Conservation (phyloP, 2,888 invertebrate genomes). For the Hedya salicella region DNA sequence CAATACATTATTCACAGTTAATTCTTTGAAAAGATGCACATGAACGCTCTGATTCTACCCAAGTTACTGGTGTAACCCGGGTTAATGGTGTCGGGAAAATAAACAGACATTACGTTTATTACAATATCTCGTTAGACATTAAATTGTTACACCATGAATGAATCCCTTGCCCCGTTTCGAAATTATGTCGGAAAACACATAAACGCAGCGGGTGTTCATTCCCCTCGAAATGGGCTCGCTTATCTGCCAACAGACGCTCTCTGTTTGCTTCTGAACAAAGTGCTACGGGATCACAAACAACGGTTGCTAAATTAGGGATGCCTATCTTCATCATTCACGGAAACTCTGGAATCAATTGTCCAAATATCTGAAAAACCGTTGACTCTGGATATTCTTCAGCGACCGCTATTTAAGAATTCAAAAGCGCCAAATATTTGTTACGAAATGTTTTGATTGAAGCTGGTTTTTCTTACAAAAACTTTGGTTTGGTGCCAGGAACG, state of each 20-base stretch:
- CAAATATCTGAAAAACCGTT: conserved; percentile 25
- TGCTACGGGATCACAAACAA: conserved; percentile 64
- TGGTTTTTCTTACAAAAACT: conserved; percentile 47
- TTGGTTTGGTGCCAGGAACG: conserved; percentile 61
- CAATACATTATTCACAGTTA: conserved; percentile 27
- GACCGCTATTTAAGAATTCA: conserved; percentile 36
- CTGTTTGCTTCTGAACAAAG: conserved; percentile 68
- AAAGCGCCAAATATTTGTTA: conserved; percentile 37
- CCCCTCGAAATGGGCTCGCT: conserved; percentile 56
- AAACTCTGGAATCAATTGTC: conserved; percentile 33
- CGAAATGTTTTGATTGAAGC: conserved; percentile 42
- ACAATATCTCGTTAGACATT: conserved; percentile 33
- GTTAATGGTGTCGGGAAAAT: conserved; percentile 34
- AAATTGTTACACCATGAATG: conserved; percentile 44
- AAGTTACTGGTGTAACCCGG: too few relatives aligned
- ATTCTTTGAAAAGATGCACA: conserved; percentile 15
- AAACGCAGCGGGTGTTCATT: conserved; percentile 50
- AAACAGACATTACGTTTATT: conserved; percentile 42
- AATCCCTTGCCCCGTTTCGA: conserved; percentile 46
- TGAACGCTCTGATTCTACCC: conserved; percentile 6
- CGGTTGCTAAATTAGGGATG: conserved; percentile 57
- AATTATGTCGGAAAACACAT: conserved; percentile 46
- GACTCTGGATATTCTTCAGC: conserved; percentile 17
- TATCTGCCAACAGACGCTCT: conserved; percentile 63
- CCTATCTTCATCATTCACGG: conserved; percentile 48